Evolutionary conservation across 2,797 vertebrate species (phyloP).

Genomic region (Scleropages formosus): DNA sequence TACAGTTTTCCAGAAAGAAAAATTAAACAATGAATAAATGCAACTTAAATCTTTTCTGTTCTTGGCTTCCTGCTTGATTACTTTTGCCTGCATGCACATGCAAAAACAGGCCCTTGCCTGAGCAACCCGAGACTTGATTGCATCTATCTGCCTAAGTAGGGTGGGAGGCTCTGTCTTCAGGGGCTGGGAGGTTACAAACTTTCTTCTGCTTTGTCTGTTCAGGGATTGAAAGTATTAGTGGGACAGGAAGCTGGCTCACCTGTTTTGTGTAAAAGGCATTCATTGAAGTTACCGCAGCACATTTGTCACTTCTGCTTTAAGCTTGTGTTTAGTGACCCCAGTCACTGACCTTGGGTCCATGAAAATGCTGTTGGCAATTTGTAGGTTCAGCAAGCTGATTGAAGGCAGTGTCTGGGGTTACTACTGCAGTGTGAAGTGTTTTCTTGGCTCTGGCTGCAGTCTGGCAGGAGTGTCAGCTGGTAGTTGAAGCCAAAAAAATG

Average conservation of each 20-base stretch:
- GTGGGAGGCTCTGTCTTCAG: not conserved
- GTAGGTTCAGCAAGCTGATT: not conserved
- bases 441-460: too few species aligned
- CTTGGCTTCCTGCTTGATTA: conserved; percentile 16
- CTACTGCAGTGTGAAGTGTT: too few species aligned
- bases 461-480: too few species aligned
- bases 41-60: not conserved
- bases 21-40: conserved; percentile 15
- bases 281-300: not conserved
- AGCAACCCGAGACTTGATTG: not conserved
- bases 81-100: not conserved
- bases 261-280: not conserved
- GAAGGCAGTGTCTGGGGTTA: not conserved
- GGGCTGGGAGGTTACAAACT: not conserved
- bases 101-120: not conserved
- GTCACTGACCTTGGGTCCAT: not conserved
- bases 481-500: too few species aligned
- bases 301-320: not conserved
- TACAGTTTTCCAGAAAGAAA: conserved; percentile 16
- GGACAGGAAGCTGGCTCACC: not conserved
- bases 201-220: not conserved
- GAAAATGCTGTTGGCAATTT: not conserved
- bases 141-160: not conserved
- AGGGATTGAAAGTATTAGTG: not conserved
- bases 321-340: not conserved